Conservation (phyloP, 2,797 vertebrate species). For the Crocodylus rhombifer region DNA sequence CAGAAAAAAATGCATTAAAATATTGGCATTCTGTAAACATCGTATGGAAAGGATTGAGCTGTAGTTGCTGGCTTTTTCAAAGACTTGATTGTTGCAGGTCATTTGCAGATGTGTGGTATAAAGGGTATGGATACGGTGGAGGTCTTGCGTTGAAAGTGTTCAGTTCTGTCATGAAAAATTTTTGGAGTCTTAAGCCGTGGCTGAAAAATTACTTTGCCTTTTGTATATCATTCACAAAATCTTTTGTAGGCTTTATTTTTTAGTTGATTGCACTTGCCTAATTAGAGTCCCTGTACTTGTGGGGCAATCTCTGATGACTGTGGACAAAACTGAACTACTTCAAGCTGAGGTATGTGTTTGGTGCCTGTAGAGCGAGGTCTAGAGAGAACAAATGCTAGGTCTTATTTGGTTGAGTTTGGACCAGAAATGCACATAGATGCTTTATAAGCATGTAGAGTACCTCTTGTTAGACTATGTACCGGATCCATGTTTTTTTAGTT, state of each 20-base stretch:
- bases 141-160: background rate
- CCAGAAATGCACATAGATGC: rapidly evolving
- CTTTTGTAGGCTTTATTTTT: background rate
- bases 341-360: rapidly evolving
- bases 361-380: background rate
- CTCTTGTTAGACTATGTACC: background rate
- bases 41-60: background rate
- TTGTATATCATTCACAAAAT: background rate
- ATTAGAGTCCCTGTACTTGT: background rate
- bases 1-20: background rate
- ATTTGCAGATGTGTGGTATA: background rate
- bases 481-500: rapidly evolving
- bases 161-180: background rate
- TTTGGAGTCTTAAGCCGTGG: background rate
- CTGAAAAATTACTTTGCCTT: background rate
- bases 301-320: background rate
- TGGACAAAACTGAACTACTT: background rate
- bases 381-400: background rate
- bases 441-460: background rate
- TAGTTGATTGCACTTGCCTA: background rate
- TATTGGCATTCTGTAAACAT: background rate
- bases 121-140: background rate
- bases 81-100: rapidly evolving
- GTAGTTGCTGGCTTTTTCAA: background rate
- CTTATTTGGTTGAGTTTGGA: background rate